Conservation (phyloP, 2,888 invertebrate genomes). For the Morinoia aosen region DNA sequence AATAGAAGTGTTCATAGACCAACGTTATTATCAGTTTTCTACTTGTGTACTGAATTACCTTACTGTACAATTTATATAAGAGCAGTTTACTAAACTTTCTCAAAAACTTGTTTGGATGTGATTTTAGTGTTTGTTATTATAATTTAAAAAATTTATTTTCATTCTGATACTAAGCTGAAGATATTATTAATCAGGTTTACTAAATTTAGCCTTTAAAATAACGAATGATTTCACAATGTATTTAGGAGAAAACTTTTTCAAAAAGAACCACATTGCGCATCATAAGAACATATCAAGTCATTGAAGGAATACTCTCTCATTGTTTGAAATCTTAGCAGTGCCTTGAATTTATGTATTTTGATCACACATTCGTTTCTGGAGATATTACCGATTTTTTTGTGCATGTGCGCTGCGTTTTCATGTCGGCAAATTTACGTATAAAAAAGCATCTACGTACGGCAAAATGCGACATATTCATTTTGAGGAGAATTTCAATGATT, state of each 20-base stretch:
- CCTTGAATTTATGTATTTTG: neutral
- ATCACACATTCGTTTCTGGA: neutral
- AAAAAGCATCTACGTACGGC: no score
- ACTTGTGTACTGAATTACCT: no score
- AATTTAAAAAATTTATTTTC: neutral
- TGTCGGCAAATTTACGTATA: no score
- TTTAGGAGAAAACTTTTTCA: no score
- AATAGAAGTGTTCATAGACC: neutral
- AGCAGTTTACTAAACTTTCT: neutral
- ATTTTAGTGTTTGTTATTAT: no score
- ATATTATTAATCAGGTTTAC: neutral
- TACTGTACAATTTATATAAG: neutral
- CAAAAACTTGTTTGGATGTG: neutral
- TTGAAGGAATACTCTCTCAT: neutral
- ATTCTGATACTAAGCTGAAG: neutral
- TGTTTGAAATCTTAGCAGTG: neutral
- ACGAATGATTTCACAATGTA: no score
- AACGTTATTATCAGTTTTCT: neutral
- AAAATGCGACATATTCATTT: no score
- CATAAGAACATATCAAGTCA: no score
- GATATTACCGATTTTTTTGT: neutral
- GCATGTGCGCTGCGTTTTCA: no score
- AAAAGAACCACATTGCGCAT: no score
- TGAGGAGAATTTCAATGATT: no score
- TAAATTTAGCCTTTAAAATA: neutral